Conservation (phyloP, 2,113 vertebrate genomes). For the Pangasianodon hypophthalmus region DNA sequence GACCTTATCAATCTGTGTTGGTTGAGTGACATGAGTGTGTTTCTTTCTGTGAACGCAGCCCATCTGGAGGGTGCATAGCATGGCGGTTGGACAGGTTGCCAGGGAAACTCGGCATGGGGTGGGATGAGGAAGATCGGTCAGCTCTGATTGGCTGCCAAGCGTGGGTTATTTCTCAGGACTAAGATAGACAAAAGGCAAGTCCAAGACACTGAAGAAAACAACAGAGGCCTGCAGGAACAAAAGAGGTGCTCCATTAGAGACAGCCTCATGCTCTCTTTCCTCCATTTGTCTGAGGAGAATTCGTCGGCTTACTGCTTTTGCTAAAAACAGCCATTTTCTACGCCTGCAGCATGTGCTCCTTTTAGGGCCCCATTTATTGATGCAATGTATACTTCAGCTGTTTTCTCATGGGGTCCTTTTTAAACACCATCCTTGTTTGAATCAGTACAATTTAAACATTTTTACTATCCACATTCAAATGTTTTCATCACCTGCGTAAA, state of each 20-base stretch:
- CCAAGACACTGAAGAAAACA: conserved; percentile 41
- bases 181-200: conserved; percentile 61
- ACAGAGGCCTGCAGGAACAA: conserved; percentile 47
- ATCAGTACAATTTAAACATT: background rate
- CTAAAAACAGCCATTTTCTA: conserved; percentile 53
- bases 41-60: conserved; percentile 55
- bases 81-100: conserved; percentile 63
- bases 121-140: conserved; percentile 49
- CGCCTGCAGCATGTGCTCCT: conserved; percentile 28
- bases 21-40: conserved; percentile 51
- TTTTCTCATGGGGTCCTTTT: background rate
- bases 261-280: conserved; percentile 24
- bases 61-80: conserved; percentile 64
- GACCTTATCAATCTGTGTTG: conserved; percentile 14
- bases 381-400: conserved; percentile 4
- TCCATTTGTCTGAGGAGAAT: conserved; percentile 30
- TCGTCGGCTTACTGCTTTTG: conserved; percentile 22
- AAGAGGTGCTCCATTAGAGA: conserved; percentile 36
- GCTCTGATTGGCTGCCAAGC: conserved; percentile 59
- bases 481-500: background rate
- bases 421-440: background rate
- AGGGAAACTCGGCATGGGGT: conserved; percentile 64
- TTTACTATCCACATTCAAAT: background rate
- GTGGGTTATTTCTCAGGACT: conserved; percentile 56
- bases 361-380: conserved; percentile 37